Evolutionary conservation across 2,888 invertebrate species (phyloP).

Genomic region (Amphipyra tragopoginis): DNA sequence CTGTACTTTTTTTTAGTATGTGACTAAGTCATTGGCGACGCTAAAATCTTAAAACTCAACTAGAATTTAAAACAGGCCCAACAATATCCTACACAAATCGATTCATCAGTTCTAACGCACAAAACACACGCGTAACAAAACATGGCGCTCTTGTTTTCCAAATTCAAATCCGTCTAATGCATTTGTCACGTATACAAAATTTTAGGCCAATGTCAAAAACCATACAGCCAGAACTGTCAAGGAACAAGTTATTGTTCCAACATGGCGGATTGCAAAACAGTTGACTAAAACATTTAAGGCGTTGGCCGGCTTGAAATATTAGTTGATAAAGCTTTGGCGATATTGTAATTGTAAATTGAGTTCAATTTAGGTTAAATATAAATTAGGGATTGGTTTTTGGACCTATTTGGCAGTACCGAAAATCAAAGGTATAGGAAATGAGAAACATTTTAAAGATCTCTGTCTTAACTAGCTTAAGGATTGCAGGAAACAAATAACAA

Average conservation of each 20-base stretch:
- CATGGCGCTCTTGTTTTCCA: conserved; percentile 21
- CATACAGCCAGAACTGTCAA: conserved; percentile 22
- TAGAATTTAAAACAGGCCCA: not conserved
- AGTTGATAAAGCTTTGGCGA: conserved; percentile 24
- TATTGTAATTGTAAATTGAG: conserved; percentile 41
- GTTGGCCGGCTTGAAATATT: conserved; percentile 35
- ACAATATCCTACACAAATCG: not conserved
- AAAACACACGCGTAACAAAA: not conserved
- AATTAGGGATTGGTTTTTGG: conserved; percentile 14
- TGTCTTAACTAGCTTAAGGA: no score
- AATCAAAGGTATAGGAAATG: not conserved
- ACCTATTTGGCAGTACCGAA: conserved; percentile 8
- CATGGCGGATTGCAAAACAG: conserved; percentile 44
- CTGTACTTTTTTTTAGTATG: no score
- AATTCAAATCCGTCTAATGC: conserved; percentile 24
- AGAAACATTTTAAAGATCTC: not conserved
- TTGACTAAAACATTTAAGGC: conserved; percentile 33
- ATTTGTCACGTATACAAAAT: conserved; percentile 28
- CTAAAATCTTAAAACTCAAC: not conserved
- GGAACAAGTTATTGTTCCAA: conserved; percentile 34
- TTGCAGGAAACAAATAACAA: no score
- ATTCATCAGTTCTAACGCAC: not conserved
- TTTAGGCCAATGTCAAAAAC: conserved; percentile 50
- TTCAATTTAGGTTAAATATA: conserved; percentile 14
- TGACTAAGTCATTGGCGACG: not conserved